Evolutionary conservation across 2,797 vertebrate genomes (phyloP), one percentile per base, ranked within the genome.

Genomic region (Lacerta bilineata): DNA sequence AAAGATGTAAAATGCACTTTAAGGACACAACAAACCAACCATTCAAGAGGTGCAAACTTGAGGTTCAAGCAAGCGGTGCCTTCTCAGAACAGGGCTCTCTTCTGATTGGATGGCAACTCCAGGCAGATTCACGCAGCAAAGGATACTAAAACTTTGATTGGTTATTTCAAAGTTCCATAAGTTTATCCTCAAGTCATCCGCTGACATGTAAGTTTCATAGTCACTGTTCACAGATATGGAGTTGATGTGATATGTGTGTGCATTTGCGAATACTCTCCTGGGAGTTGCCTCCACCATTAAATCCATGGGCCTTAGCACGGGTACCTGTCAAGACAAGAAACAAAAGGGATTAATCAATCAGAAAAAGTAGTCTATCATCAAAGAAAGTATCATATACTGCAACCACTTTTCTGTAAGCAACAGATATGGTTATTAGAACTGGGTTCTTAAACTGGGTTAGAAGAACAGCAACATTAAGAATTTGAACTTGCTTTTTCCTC

Each of bases 91-190:
- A 68, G 6, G 75, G 41, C 59, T 83, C 68, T 87, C 75, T 89
- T 85, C 81, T 27, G 23, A 59, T 46, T 80, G 59, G 81, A 87
- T 83, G 74, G 46, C 59, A 68, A 77, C 13, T 59, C 75, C 87
- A 86, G 74, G 36, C 27, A 69, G 68, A 0, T 0, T 74, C n/a
- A 1, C 0, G 0, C 76, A 82, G 29, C 90, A 95, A 98, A 98
- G 98, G 98, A 99, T 99, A 99, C 98, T 99, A 96, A 99, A 99
- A 97, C 98, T 99, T 90, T 98, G 98, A 94, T 99, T 98, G 0
- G 98, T 99, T 96, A 99, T 99, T 96, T 99, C 98, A 93, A 99
- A 97, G 96, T 99, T 98, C 98, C 98, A 99, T 80, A 99, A 97
- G 96, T 99, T 99, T 95, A 99, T 98, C 95, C 98, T 96, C 93